phyloP scores from a whole-genome alignment of 2,113 vertebrate species.

The Phylloscopus whistleri region DNA sequence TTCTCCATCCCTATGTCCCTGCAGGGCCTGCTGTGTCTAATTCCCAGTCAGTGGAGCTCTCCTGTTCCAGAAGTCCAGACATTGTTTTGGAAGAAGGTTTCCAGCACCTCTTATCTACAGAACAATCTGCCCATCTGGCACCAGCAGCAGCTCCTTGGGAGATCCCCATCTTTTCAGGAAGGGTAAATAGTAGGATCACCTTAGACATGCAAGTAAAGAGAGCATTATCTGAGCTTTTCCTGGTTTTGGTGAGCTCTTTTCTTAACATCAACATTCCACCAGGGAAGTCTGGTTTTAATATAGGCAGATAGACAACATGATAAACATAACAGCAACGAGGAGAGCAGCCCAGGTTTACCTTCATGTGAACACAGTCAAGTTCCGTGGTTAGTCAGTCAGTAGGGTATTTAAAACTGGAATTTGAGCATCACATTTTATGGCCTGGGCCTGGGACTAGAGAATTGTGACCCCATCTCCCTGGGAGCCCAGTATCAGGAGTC shows the following conservation, averaged over 20 bases:
- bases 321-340: background rate
- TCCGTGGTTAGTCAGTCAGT: background rate
- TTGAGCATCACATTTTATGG: background rate
- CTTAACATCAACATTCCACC: background rate
- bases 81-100: background rate
- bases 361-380: background rate
- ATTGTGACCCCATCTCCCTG: background rate
- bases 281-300: background rate
- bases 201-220: background rate
- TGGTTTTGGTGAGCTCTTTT: background rate
- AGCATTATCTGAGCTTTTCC: background rate
- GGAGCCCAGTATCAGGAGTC: rapidly evolving
- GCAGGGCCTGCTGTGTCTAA: background rate
- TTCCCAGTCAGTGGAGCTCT: background rate
- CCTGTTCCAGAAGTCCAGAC: background rate
- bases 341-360: background rate
- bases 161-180: background rate
- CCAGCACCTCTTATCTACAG: background rate
- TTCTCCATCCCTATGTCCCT: background rate
- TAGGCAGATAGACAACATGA: background rate
- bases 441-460: background rate
- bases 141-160: background rate
- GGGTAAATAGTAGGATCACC: background rate
- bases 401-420: background rate
- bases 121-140: background rate